Base-by-base conservation (phyloP, 37 sponge, comb jelly and placozoan genomes). In the Tethya wilhelma region DNA sequence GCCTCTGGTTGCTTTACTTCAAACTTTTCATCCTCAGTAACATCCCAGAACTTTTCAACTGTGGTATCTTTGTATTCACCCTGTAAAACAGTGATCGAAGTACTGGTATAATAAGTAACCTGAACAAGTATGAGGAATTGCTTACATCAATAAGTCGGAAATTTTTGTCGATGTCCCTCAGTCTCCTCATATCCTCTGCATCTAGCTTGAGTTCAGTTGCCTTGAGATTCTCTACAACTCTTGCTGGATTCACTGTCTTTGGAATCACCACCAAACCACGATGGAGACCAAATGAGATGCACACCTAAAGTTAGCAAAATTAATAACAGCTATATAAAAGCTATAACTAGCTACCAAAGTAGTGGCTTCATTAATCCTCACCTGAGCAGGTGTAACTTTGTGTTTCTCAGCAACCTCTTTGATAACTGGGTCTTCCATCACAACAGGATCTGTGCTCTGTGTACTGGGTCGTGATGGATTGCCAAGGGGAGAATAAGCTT, bases 401-500 rank as follows among this genome's bases (percentile, higher is more conserved):
- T 79, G 80, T 56, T 90, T 91, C 25, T 23, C 74, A 38, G 90
- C 86, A 30, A 95, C 75, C 38, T 78, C 83, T 59, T 77, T 81
- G 38, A 95, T 64, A 2, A 73, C 86, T 2, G 78, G 84, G 46
- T 95, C 86, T 0, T 84, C 92, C 81, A 95, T 38, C 29, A 95
- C 66, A 38, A 56, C 64, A 20, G 85, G 79, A 2, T 88, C 89
- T 5, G 55, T 74, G 1, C 41, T 62, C 17, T 8, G 75, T 49
- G 74, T 56, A 29, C 32, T 31, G 22, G 82, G 84, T 4, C 82
- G 58, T n/a, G n/a, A n/a, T 7, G 95, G 95, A 69, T 78, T 86
- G 14, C 95, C 95, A 32, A 95, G 79, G 19, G 95, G 89, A 26
- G 89, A 81, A 65, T 88, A 95, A 0, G 89, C 91, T 76, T 95